Base-by-base conservation (phyloP, 1,140 invertebrate genomes). In the Eulimnadia texana region DNA sequence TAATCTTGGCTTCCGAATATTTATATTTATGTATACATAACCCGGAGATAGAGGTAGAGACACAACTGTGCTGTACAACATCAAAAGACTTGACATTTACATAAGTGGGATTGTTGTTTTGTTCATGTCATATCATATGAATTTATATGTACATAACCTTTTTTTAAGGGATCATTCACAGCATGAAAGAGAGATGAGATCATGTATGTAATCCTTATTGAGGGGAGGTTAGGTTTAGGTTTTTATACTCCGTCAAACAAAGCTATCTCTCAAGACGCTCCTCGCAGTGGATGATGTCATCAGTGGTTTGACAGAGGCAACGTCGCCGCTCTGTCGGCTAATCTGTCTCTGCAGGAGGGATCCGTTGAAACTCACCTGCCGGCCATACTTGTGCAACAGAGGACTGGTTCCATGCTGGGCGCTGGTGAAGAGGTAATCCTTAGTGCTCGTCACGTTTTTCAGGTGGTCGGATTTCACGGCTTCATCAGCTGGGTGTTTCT, bases 391-490 rank as follows among this genome's bases (percentile, higher is more conserved):
- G 33, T 42, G 33, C 33, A 42, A 16, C 16, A 42, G 33, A 42
- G 33, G 33, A 6, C 33, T 16, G 33, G 33, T 16, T 16, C 33
- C 33, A 42, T 42, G 33, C 33, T 6, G 33, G 6, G 33, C 33
- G 16, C 33, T 42, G 33, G 6, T 42, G 16, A 42, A 42, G 6
- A 42, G 33, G 16, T 42, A 42, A 42, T 42, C 33, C 33, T 42
- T 42, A 16, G 33, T 57, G 27, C n/a, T n/a, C n/a, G 33, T 33
- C 10, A 27, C 24, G 10, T 57, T 57, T 16, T 29, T 57, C 27
- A 29, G 28, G 28, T 57, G 66, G 61, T 50, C 33, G 6, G 33
- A 6, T 42, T 42, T 42, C 16, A 42, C 6, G 6, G 33, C 33
- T 16, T 42, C 33, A 42, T 42, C 33, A 42, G 6, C 33, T 16